A percentile compares a stretch with the other conserved stretches of the same genome.
Conservation (phyloP, 2,888 invertebrate genomes). For the Trilocha varians region DNA sequence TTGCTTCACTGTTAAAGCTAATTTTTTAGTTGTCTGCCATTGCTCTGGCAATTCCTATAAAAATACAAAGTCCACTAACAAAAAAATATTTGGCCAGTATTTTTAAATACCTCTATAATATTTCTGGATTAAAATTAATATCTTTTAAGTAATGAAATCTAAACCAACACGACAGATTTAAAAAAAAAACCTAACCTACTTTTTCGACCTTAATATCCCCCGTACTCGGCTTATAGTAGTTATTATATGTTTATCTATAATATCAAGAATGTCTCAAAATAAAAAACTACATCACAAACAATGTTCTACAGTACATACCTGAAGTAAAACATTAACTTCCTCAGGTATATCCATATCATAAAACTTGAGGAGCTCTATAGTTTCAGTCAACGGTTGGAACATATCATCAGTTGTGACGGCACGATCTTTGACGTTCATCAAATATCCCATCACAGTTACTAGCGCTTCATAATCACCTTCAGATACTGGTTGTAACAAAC, state of each 20-base stretch:
- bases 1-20: slow-evolving; percentile 91
- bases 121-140: no score
- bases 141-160: no score
- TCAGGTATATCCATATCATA: slow-evolving; percentile 98
- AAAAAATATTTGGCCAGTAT: not conserved
- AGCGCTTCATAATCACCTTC: slow-evolving; percentile 93
- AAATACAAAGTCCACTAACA: slow-evolving; percentile 4
- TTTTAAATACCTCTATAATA: not conserved
- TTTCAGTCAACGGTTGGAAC: slow-evolving; percentile 95
- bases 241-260: not conserved
- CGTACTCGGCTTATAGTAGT: no score
- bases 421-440: slow-evolving; percentile 94
- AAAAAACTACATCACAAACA: not conserved
- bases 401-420: slow-evolving; percentile 92
- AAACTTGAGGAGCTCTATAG: slow-evolving; percentile 91
- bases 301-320: slow-evolving; percentile 69
- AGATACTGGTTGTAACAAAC: slow-evolving; percentile 77
- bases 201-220: no score
- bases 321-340: slow-evolving; percentile 91
- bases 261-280: not conserved
- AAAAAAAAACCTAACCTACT: no score
- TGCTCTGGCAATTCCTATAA: slow-evolving; percentile 92
- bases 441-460: slow-evolving; percentile 93
- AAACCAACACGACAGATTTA: no score
- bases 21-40: slow-evolving; percentile 95